A percentile compares a stretch with the other conserved stretches of the same genome.
These are phyloP conservation scores for Neomorphus geoffroyi DNA, from an alignment of 2,797 vertebrate species.

Conservation along the genomic window DNA sequence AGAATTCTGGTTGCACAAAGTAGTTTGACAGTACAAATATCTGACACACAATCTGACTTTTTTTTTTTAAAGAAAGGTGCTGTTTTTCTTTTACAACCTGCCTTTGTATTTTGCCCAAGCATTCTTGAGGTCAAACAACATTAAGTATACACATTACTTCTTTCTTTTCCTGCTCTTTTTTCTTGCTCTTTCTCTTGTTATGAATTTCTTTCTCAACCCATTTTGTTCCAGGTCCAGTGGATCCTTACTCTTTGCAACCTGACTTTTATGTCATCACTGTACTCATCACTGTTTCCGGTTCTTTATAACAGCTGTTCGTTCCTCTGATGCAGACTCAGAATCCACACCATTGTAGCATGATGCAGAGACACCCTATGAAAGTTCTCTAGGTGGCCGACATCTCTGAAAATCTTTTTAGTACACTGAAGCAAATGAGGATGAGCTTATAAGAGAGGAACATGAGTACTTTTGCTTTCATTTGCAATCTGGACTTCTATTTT, in stretches of 20 bases:
- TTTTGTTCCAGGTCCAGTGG: background rate
- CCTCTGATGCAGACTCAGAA: background rate
- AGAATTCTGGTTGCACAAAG: background rate
- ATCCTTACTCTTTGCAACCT: background rate
- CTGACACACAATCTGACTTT: background rate
- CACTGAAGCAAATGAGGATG: background rate
- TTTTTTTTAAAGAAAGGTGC: background rate
- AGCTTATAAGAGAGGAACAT: background rate
- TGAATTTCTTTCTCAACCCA: background rate
- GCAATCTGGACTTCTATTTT: background rate
- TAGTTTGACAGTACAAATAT: background rate
- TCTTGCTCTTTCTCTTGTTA: background rate
- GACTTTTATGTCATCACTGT: background rate
- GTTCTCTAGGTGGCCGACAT: background rate
- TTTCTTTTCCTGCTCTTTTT: background rate
- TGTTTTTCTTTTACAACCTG: background rate
- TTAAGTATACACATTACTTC: background rate
- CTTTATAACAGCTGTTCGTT: background rate
- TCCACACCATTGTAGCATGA: rapidly evolving
- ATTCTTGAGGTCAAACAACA: background rate
- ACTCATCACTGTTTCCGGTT: background rate
- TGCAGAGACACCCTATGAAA: background rate
- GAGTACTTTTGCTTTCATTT: background rate
- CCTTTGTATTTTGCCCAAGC: background rate
- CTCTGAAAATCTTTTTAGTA: background rate